Evolutionary conservation across 1,140 invertebrate genomes (phyloP).

Genomic region (Acyrthosiphon pisum): DNA sequence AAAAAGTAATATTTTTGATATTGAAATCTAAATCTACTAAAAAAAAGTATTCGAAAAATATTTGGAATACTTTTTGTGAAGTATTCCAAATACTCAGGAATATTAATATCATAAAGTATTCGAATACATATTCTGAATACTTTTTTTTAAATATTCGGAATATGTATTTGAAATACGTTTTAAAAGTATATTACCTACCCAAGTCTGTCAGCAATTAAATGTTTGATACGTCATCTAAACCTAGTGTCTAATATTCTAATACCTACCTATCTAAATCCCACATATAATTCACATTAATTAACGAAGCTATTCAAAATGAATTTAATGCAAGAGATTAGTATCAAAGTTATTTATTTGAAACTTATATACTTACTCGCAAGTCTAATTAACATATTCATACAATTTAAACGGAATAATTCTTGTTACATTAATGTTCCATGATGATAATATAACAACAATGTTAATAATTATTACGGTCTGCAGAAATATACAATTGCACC

Average conservation of each 20-base stretch:
- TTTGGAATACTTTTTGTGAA: too few species aligned
- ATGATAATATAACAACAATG: neutral
- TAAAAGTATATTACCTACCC: too few species aligned
- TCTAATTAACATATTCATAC: slow-evolving; percentile 1
- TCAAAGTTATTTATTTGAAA: neutral
- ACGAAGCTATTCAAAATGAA: neutral
- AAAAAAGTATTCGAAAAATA: too few species aligned
- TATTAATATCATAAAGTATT: too few species aligned
- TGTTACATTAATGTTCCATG: neutral
- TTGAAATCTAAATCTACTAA: too few species aligned
- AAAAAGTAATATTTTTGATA: too few species aligned
- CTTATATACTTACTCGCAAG: neutral
- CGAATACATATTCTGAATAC: too few species aligned
- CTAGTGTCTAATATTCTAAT: neutral
- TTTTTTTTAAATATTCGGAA: too few species aligned
- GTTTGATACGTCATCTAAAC: neutral
- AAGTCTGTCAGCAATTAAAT: neutral
- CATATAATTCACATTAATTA: neutral
- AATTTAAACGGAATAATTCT: neutral
- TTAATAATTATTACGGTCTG: slow-evolving; percentile 24
- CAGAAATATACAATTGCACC: neutral
- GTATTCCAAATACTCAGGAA: too few species aligned
- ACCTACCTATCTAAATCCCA: neutral
- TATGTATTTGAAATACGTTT: too few species aligned
- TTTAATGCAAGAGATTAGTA: neutral